Evolutionary conservation across 2,888 invertebrate species (phyloP), one percentile per base, ranked within the genome.

Genomic region (Agrochola lota): DNA sequence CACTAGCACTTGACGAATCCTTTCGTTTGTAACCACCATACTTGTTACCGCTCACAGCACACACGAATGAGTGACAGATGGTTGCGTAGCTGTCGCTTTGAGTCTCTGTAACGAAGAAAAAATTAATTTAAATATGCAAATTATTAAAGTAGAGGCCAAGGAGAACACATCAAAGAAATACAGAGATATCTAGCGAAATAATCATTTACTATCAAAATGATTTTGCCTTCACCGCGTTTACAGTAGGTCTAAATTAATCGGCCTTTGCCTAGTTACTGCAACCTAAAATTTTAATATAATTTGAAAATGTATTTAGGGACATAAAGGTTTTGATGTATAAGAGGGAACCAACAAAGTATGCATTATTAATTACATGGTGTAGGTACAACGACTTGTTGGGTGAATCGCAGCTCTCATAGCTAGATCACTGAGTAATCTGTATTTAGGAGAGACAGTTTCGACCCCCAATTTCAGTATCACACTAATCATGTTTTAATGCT

Each of bases 21-120:
- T 85, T 88, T 74, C 81, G 85, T 87, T 78, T 86, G 87, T 87
- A 80, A 86, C 92, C 93, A 92, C 93, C 93, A 93, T 90, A 92
- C 91, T 83, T 86, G 89, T 90, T 78, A 78, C 87, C 88, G 90
- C 91, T 94, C 92, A 94, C 90, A 92, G 91, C 91, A 91, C 91
- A 83, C 91, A 92, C 80, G 85, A 83, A 89, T 93, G 93, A 88
- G 89, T 91, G 88, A 90, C 92, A 81, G 93, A 89, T 90, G 91
- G 92, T 86, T 91, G 89, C 78, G 90, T 74, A 85, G 84, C 87
- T 76, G 89, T 68, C 66, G 89, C 73, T 69, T 88, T 87, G 78
- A 88, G 78, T 62, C 91, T 93, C 95, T 94, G 94, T 11, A 80
- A 83, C 9, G 2, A 83, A 55, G 1, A 5, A 85, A 12, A 49